Conservation (phyloP, 2,888 invertebrate species). For the Aplocera efformata region DNA sequence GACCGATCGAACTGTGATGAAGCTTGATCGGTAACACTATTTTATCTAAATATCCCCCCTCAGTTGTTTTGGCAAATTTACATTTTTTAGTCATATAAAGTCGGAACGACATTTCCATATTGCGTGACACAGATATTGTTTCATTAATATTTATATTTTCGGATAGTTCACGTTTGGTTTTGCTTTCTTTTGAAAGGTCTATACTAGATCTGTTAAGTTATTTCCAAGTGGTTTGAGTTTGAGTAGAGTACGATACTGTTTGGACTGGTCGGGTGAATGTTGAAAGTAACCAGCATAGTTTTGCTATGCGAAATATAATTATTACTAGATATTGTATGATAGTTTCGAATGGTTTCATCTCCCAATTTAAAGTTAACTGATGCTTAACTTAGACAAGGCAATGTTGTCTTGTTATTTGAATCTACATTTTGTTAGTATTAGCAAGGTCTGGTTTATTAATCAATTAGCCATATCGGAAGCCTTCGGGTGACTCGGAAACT, state of each 20-base stretch:
- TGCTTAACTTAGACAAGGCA: too few relatives aligned
- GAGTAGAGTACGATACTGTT: conserved; percentile 7
- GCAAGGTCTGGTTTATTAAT: too few relatives aligned
- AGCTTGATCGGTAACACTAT: conserved; percentile 65
- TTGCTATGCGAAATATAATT: too few relatives aligned
- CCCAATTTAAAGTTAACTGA: too few relatives aligned
- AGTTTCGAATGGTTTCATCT: too few relatives aligned
- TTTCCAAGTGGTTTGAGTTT: conserved; percentile 24
- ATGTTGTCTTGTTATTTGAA: too few relatives aligned
- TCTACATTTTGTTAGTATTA: too few relatives aligned
- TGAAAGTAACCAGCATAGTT: conserved; percentile 8
- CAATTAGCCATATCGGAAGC: too few relatives aligned
- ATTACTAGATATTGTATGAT: too few relatives aligned
- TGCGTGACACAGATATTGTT: conserved; percentile 61
- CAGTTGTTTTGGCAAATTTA: conserved; percentile 51
- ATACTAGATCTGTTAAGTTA: conserved; percentile 41
- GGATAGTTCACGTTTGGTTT: conserved; percentile 50
- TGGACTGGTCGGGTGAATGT: conserved; percentile 9
- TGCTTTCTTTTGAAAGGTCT: conserved; percentile 46
- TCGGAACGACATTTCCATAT: conserved; percentile 59
- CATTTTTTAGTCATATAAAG: conserved; percentile 67
- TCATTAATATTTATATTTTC: conserved; percentile 68
- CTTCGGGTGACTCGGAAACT: too few relatives aligned
- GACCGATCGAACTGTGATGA: conserved; percentile 66
- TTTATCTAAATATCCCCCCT: conserved; percentile 74